Percentiles rank a stretch among this genome's conserved stretches.
Evolutionary conservation across 2,797 vertebrate species (phyloP).

Genomic region (Gobionotothen gibberifrons): DNA sequence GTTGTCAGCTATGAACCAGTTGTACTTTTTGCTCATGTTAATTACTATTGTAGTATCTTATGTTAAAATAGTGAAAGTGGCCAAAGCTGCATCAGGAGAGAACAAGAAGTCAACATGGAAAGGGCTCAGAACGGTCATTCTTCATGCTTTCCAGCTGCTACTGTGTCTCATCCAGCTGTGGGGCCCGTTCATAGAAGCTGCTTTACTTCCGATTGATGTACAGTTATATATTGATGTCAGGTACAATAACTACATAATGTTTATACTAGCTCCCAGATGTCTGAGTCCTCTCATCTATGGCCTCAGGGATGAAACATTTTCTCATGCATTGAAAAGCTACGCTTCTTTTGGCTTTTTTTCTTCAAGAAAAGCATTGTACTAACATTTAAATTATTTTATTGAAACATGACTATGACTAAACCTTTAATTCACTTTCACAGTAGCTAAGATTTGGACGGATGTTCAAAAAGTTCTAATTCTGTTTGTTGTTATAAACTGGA

Average conservation of each 20-base stretch:
- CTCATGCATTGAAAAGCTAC: conserved; percentile 36
- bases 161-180: conserved; percentile 57
- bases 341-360: conserved; percentile 13
- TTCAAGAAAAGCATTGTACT: too few species aligned
- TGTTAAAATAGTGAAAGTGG: conserved; percentile 59
- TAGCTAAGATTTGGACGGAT: too few species aligned
- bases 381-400: too few species aligned
- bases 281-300: conserved; percentile 78
- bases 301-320: conserved; percentile 63
- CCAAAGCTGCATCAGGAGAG: conserved; percentile 52
- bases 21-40: conserved; percentile 64
- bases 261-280: conserved; percentile 64
- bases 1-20: conserved; percentile 38
- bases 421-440: too few species aligned
- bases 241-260: conserved; percentile 63
- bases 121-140: conserved; percentile 56
- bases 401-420: too few species aligned
- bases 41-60: conserved; percentile 54
- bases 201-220: conserved; percentile 4
- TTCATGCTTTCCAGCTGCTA: conserved; percentile 68
- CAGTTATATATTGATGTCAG: conserved; percentile 41
- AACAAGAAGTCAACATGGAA: conserved; percentile 49
- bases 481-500: too few species aligned
- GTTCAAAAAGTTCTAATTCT: too few species aligned
- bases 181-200: conserved; percentile 41